Percentiles rank a stretch among this genome's conserved stretches.
These are phyloP conservation scores for Xyrauchen texanus DNA, from an alignment of 2,113 vertebrate species.

Conservation along the genomic window DNA sequence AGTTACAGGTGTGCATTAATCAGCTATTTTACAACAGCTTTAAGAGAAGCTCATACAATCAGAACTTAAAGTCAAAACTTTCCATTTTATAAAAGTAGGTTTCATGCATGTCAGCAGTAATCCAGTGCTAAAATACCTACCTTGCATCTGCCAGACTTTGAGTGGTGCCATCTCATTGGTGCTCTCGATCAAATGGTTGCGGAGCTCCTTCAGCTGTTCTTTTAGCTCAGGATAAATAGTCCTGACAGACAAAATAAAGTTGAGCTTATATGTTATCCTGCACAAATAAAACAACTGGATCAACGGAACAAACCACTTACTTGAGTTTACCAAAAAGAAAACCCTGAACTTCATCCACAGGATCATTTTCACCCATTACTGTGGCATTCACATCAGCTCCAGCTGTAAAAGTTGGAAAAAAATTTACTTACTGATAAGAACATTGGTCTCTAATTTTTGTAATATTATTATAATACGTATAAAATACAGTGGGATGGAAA, in stretches of 20 bases:
- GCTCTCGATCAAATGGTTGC: slow-evolving; percentile 94
- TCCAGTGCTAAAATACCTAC: slow-evolving; percentile 62
- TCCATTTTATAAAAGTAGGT: too few species aligned
- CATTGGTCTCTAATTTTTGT: neutral
- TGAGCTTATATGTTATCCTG: neutral
- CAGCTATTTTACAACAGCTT: too few species aligned
- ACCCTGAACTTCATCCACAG: slow-evolving; percentile 96
- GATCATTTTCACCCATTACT: slow-evolving; percentile 88
- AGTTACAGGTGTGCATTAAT: too few species aligned
- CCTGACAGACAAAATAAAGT: slow-evolving; percentile 61
- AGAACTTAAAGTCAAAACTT: too few species aligned
- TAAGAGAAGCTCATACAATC: too few species aligned
- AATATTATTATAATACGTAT: too few species aligned
- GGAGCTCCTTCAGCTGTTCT: slow-evolving; percentile 90
- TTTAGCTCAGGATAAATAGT: slow-evolving; percentile 85
- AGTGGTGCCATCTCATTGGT: slow-evolving; percentile 98
- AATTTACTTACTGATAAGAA: neutral
- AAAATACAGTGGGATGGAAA: too few species aligned
- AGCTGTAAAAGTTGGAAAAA: slow-evolving; percentile 51
- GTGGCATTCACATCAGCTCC: slow-evolving; percentile 89
- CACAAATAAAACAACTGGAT: too few species aligned
- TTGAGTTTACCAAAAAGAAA: slow-evolving; percentile 97
- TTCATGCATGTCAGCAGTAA: too few species aligned
- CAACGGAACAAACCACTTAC: slow-evolving; percentile 67
- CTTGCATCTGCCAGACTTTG: slow-evolving; percentile 99